Conservation (phyloP, 2,797 vertebrate species). For the Pseudochirops corinnae region DNA sequence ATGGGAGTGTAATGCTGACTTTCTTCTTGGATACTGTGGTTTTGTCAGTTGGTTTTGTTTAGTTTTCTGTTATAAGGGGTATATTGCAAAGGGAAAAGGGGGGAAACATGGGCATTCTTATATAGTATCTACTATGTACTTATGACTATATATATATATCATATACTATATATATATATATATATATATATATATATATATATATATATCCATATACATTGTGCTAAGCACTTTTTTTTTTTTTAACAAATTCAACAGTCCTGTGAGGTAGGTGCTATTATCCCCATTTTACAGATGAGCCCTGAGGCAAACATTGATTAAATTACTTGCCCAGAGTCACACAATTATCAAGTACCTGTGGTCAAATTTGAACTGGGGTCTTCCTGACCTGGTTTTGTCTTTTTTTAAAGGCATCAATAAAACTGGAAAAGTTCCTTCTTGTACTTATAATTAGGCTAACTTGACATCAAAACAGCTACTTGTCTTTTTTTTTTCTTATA, state of each 20-base stretch:
- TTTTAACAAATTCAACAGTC: neutral
- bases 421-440: neutral
- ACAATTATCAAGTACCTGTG: neutral
- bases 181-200: no score
- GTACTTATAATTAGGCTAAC: neutral
- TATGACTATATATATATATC: no score
- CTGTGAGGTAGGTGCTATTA: neutral
- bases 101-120: no score
- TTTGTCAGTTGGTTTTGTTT: neutral
- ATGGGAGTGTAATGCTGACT: neutral
- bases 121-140: no score
- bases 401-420: neutral
- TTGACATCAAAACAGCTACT: neutral
- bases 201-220: no score
- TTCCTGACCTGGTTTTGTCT: neutral
- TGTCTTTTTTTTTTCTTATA: neutral
- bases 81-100: neutral
- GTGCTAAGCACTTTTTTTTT: no score
- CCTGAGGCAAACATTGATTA: neutral
- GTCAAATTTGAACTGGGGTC: neutral
- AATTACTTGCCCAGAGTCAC: neutral
- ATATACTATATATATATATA: no score
- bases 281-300: neutral
- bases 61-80: neutral
- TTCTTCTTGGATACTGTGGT: neutral